These are phyloP conservation scores for Nezara viridula DNA, from an alignment of 2,888 invertebrate genomes.

Conservation along the genomic window DNA sequence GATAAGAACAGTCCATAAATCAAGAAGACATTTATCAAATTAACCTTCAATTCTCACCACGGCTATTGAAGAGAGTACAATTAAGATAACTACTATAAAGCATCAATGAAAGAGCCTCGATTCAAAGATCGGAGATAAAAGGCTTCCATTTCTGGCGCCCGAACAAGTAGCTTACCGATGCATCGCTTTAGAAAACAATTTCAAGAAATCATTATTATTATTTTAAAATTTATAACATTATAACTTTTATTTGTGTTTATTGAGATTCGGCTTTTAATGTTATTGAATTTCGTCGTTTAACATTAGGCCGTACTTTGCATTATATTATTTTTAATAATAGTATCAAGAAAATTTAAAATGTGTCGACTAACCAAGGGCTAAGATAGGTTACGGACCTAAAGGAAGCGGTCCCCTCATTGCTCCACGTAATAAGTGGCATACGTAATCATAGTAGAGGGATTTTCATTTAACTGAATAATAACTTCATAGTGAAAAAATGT, in stretches of 20 bases:
- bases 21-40: background rate
- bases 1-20: background rate
- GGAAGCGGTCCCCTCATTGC: too few relatives aligned
- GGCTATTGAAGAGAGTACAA: background rate
- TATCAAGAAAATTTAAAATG: too few relatives aligned
- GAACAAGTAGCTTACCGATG: background rate
- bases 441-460: too few relatives aligned
- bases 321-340: too few relatives aligned
- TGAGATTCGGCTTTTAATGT: too few relatives aligned
- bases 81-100: slow-evolving; percentile 7
- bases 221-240: background rate
- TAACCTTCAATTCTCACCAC: slow-evolving; percentile 2
- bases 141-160: slow-evolving; percentile 14
- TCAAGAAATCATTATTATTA: background rate
- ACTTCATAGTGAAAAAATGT: too few relatives aligned
- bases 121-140: slow-evolving; percentile 40
- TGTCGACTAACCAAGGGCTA: too few relatives aligned
- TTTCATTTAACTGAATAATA: too few relatives aligned
- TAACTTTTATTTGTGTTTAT: background rate
- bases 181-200: background rate
- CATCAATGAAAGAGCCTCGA: slow-evolving; percentile 34
- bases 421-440: too few relatives aligned
- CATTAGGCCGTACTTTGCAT: too few relatives aligned
- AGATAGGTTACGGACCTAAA: too few relatives aligned
- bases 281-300: too few relatives aligned